Base-by-base conservation (phyloP, 1,140 invertebrate genomes). In the Grapholita molesta region DNA sequence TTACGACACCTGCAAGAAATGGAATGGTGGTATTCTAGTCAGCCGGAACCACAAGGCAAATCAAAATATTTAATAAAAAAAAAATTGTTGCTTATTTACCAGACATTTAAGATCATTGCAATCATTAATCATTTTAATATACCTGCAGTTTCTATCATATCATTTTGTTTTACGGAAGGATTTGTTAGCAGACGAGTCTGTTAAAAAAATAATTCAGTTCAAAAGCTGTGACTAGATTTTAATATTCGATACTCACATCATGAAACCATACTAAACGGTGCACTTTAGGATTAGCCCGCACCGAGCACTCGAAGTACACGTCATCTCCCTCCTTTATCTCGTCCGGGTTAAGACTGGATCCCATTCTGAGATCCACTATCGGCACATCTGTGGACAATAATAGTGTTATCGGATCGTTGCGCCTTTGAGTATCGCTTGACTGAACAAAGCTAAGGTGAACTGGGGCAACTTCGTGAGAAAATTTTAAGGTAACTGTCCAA, bases 301-400 rank as follows among this genome's bases (percentile, higher is more conserved):
- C 96, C 65, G 94, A 94, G 86, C 96, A 96, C 78, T 96, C 95
- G 81, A 96, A 96, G 82, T 96, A 96, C 61, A 96, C 95, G 83
- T 96, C 96, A 82, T 96, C 96, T 5, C 96, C 96, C 91, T 97
- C 96, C 88, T 97, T 97, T 81, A 97, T 97, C 83, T 96, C 95
- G 71, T 96, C 94, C 12, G 96, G 95, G 85, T 96, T 96, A 71
- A 97, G 86, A 72, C 94, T 96, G 70, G 94, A 94, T 23, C 96
- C 96, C 94, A 97, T 96, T 88, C 94, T 95, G 32, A 97, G 88
- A 57, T 93, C 94, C 15, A 96, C 95, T 64, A 95, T 93, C n/a
- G 96, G 96, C 75, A 94, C 93, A 93, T 95, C 95, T 96, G 92
- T 66, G 92, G 93, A 82, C 69, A 80, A 85, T 53, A 15, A 61